These are phyloP conservation scores for Scaptomyza reducta DNA, from an alignment of 2,888 invertebrate genomes.

Conservation along the genomic window DNA sequence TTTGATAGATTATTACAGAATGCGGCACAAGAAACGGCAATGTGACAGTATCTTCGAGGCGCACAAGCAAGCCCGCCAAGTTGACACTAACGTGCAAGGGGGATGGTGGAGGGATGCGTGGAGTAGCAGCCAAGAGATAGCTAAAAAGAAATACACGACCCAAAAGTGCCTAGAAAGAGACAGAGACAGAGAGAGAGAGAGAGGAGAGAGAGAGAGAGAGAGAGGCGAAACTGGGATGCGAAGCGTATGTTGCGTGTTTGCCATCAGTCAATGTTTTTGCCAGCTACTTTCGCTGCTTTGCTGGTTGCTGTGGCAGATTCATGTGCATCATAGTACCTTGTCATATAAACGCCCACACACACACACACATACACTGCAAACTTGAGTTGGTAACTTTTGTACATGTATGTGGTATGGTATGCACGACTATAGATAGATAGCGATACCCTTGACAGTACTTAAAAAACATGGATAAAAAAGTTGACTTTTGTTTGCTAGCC, in stretches of 20 bases:
- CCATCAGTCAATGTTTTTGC: slow-evolving; percentile 37
- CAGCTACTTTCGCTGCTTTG: slow-evolving; percentile 4
- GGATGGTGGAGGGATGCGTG: not conserved
- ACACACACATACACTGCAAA: slow-evolving; percentile 11
- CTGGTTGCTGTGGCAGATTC: slow-evolving; percentile 26
- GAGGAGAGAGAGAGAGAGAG: not conserved
- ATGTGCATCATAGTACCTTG: slow-evolving; percentile 59
- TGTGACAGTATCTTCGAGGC: slow-evolving; percentile 74
- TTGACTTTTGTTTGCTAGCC: slow-evolving; percentile 72
- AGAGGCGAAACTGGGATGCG: slow-evolving; percentile 15
- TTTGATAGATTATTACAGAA: slow-evolving; percentile 78
- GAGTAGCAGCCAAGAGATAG: slow-evolving; percentile 6
- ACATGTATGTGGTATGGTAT: not conserved
- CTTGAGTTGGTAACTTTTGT: not conserved
- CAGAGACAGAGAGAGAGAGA: not conserved
- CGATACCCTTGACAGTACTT: slow-evolving; percentile 80
- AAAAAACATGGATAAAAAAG: slow-evolving; percentile 67
- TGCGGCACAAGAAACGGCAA: slow-evolving; percentile 39
- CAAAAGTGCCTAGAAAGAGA: not conserved
- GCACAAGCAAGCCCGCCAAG: slow-evolving; percentile 69
- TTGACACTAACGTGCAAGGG: slow-evolving; percentile 63
- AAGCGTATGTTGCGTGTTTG: slow-evolving; percentile 59
- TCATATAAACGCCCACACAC: slow-evolving; percentile 58
- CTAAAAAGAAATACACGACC: slow-evolving; percentile 19
- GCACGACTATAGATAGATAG: slow-evolving; percentile 65